Base-by-base conservation (phyloP, 2,113 vertebrate genomes). In the Lucifuga dentata region DNA sequence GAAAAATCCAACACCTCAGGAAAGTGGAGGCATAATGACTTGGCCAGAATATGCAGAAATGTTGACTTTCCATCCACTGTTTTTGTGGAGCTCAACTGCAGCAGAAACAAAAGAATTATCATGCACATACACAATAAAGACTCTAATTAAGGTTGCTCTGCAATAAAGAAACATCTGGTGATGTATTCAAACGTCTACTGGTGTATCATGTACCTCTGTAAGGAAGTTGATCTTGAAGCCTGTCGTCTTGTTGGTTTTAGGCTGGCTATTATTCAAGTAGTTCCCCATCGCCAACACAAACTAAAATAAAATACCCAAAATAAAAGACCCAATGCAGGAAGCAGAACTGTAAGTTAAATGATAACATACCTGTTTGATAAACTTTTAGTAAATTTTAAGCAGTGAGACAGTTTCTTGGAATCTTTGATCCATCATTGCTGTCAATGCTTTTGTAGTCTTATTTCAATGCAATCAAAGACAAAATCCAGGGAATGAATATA, bases 171-270 rank as follows among this genome's bases (percentile, higher is more conserved):
- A 55, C 10, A 51, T 15, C 17, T 29, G 5, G 17, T 55, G 10
- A 46, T 29, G n/a, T n/a, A n/a, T 26, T 49, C 26, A 15, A 43
- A 59, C 45, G 45, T 43, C 15, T 26, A 8, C 15, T 8, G 1
- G 15, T 29, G 8, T n/a, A 8, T 7, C 6, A 40, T 43, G 83
- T 86, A 98, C 97, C 95, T 99, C 97, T 0, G 95, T 97, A 1
- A 99, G 94, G 74, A 99, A 99, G 91, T 98, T 99, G 85, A 99
- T 99, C 87, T 99, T 99, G 67, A 99, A 99, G 71, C 98, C 96
- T 0, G 98, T 98, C 0, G 96, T 98, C 86, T 96, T 98, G 90
- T 91, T 93, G 64, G 92, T 95, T 88, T 96, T 95, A 20, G 97
- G 97, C 80, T 98, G 97, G 69, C 95, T 96, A 0, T 97, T 97